These are phyloP conservation scores for Myoxocephalus aenaeus DNA, from an alignment of 2,797 vertebrate species.

Conservation along the genomic window DNA sequence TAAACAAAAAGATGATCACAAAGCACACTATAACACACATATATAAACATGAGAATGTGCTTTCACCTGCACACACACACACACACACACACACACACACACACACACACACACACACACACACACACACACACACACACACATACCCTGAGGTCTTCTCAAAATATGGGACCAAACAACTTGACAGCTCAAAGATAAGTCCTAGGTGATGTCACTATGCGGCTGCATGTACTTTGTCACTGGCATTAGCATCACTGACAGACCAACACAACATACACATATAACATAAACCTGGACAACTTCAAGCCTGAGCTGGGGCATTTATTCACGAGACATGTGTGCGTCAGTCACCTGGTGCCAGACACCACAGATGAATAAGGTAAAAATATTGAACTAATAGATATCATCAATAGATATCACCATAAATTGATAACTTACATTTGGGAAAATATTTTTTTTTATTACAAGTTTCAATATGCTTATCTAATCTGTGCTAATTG, in stretches of 20 bases:
- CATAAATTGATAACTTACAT: too few species aligned
- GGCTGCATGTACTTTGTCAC: conserved; percentile 58
- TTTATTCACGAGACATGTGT: not conserved
- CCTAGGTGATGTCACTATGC: conserved; percentile 61
- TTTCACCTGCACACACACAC: conserved; percentile 9
- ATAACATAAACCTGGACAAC: conserved; percentile 1
- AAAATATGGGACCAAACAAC: conserved; percentile 33
- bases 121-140: conserved; percentile 4
- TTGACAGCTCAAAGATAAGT: conserved; percentile 60
- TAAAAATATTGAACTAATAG: too few species aligned
- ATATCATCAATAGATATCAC: too few species aligned
- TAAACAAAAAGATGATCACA: not conserved
- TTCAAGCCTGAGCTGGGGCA: conserved; percentile 7
- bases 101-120: conserved; percentile 24
- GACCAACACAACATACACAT: conserved; percentile 20
- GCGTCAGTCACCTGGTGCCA: conserved; percentile 11
- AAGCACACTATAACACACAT: not conserved
- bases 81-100: not conserved
- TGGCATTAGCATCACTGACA: conserved; percentile 57
- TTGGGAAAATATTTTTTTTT: too few species aligned
- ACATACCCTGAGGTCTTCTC: conserved; percentile 54
- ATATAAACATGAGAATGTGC: not conserved
- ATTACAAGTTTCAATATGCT: not conserved
- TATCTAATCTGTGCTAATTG: not conserved
- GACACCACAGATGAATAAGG: not conserved